Percentiles rank a stretch among this genome's conserved stretches.
These are phyloP conservation scores for Catharus minimus DNA, from an alignment of 2,113 vertebrate species.

Conservation along the genomic window DNA sequence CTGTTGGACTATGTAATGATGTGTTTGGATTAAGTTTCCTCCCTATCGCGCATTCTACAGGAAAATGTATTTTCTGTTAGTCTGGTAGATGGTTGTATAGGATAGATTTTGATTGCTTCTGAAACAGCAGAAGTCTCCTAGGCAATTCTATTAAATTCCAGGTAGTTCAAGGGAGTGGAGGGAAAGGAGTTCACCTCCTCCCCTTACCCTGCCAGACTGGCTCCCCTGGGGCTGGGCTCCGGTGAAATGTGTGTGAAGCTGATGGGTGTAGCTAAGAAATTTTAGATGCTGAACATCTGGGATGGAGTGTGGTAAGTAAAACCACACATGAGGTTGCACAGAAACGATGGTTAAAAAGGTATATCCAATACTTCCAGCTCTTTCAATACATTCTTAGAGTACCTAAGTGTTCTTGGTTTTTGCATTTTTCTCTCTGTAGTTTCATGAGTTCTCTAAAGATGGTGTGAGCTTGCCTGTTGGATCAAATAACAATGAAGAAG, in stretches of 20 bases:
- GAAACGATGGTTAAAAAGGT: not conserved
- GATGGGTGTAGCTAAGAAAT: not conserved
- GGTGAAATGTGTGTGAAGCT: not conserved
- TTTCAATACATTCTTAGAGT: not conserved
- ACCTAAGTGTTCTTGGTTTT: not conserved
- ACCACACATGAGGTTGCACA: not conserved
- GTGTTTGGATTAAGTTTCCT: slow-evolving; percentile 3
- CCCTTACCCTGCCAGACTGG: accelerated
- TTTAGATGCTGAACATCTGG: not conserved
- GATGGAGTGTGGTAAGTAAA: not conserved
- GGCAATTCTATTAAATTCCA: not conserved
- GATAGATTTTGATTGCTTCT: not conserved
- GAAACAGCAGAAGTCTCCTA: not conserved
- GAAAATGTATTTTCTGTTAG: slow-evolving; percentile 1
- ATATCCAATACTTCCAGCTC: not conserved
- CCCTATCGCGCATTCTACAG: not conserved
- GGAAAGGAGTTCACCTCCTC: not conserved
- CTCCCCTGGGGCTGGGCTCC: not conserved
- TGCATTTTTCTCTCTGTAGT: not conserved
- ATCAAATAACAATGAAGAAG: not conserved
- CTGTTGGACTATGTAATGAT: not conserved
- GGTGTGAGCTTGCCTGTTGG: not conserved
- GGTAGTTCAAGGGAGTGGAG: not conserved
- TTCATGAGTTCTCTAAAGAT: not conserved
- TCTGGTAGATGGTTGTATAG: not conserved